Percentiles rank a stretch among this genome's conserved stretches.
These are phyloP conservation scores for Potamarius usumacintae DNA, from an alignment of 2,113 vertebrate genomes.

Conservation along the genomic window DNA sequence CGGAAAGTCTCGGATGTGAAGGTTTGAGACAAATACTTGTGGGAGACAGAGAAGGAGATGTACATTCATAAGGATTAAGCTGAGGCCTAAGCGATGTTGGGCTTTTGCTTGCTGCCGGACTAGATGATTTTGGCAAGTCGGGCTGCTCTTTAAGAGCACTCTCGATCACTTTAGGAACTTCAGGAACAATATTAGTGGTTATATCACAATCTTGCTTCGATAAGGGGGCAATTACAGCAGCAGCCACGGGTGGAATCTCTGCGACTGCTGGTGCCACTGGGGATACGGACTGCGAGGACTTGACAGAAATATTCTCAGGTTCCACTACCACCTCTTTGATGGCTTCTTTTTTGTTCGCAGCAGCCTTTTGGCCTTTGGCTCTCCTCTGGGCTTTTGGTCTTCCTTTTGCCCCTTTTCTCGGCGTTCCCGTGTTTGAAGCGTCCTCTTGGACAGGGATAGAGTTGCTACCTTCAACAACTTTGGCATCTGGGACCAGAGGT, in stretches of 20 bases:
- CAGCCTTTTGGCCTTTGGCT: slow-evolving; percentile 76
- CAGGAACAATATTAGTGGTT: slow-evolving; percentile 46
- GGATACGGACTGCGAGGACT: slow-evolving; percentile 50
- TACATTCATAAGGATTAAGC: slow-evolving; percentile 60
- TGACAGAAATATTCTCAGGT: slow-evolving; percentile 59
- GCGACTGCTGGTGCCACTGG: slow-evolving; percentile 50
- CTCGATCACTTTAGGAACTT: slow-evolving; percentile 55
- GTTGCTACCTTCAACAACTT: slow-evolving; percentile 70
- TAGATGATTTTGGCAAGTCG: slow-evolving; percentile 60
- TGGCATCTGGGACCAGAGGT: slow-evolving; percentile 66
- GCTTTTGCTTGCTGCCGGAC: slow-evolving; percentile 62
- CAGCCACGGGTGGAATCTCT: slow-evolving; percentile 54
- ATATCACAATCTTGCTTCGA: slow-evolving; percentile 59
- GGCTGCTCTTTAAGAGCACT: slow-evolving; percentile 62
- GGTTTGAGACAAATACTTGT: slow-evolving; percentile 65
- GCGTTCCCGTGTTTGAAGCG: slow-evolving; percentile 66
- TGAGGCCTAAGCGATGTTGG: slow-evolving; percentile 62
- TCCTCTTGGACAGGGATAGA: slow-evolving; percentile 74
- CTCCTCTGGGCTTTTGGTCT: slow-evolving; percentile 79
- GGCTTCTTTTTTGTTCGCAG: slow-evolving; percentile 71
- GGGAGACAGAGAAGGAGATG: slow-evolving; percentile 65
- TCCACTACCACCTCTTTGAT: slow-evolving; percentile 65
- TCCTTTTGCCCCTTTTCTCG: slow-evolving; percentile 78
- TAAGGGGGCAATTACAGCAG: slow-evolving; percentile 68
- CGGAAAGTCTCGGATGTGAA: slow-evolving; percentile 59